Conservation (phyloP, 2,888 invertebrate genomes). For the Eupithecia vulgata region DNA sequence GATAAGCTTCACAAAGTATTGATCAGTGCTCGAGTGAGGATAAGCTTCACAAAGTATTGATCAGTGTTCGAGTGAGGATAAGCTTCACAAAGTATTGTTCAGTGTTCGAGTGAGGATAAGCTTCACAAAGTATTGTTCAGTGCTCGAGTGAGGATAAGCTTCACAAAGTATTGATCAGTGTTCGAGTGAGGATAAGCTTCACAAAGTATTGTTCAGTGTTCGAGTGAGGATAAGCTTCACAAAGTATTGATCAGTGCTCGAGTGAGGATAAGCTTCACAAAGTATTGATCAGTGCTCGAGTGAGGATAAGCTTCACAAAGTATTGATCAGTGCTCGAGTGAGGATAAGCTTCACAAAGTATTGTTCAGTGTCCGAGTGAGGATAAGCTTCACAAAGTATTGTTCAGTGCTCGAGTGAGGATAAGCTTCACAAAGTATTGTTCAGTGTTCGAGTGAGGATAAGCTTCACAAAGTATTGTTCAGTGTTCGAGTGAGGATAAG, state of each 20-base stretch:
- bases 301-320: background rate
- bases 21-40: background rate
- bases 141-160: background rate
- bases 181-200: background rate
- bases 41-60: background rate
- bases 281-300: background rate
- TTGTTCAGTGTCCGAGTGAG: background rate
- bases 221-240: background rate
- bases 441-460: background rate
- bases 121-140: background rate
- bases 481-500: background rate
- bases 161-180: background rate
- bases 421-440: background rate
- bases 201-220: background rate
- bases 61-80: background rate
- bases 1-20: slow-evolving; percentile 1
- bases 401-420: background rate
- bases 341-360: background rate
- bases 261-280: background rate
- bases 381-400: slow-evolving; percentile 1
- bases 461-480: background rate
- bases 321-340: background rate
- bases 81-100: background rate
- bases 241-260: background rate
- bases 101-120: background rate